These are phyloP conservation scores for Apogon talboti DNA, from an alignment of 2,797 vertebrate species.

Conservation along the genomic window DNA sequence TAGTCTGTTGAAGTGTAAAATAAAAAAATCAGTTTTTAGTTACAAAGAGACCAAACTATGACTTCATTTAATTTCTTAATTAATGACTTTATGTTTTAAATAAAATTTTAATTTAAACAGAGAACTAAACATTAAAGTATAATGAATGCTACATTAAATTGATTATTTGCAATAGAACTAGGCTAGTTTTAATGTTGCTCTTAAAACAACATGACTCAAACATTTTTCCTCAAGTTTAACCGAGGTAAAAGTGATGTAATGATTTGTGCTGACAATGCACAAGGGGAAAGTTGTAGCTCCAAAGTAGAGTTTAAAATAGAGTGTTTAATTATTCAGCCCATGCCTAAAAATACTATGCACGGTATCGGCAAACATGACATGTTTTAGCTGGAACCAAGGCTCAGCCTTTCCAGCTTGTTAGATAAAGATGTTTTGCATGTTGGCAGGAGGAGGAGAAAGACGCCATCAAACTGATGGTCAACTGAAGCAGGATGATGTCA, in stretches of 20 bases:
- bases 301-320: conserved; percentile 26
- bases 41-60: too few relatives aligned
- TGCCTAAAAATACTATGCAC: conserved; percentile 18
- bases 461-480: background rate
- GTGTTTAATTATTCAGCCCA: conserved; percentile 39
- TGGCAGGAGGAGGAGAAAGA: conserved; percentile 20
- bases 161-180: too few relatives aligned
- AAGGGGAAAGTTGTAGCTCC: background rate
- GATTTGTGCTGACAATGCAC: conserved; percentile 8
- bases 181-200: too few relatives aligned
- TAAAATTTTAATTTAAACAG: too few relatives aligned
- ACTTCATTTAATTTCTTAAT: too few relatives aligned
- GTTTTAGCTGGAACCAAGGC: conserved; percentile 16
- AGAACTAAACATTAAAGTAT: too few relatives aligned
- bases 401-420: conserved; percentile 44
- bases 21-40: too few relatives aligned
- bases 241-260: conserved; percentile 35
- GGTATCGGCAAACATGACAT: conserved; percentile 24
- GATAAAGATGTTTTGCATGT: conserved; percentile 35
- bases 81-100: too few relatives aligned
- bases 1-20: too few relatives aligned
- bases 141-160: too few relatives aligned
- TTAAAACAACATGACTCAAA: background rate
- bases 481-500: background rate
- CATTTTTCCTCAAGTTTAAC: conserved; percentile 2